Evolutionary conservation across 2,888 invertebrate genomes (phyloP), one percentile per base, ranked within the genome.

Genomic region (Oscheius sp.): DNA sequence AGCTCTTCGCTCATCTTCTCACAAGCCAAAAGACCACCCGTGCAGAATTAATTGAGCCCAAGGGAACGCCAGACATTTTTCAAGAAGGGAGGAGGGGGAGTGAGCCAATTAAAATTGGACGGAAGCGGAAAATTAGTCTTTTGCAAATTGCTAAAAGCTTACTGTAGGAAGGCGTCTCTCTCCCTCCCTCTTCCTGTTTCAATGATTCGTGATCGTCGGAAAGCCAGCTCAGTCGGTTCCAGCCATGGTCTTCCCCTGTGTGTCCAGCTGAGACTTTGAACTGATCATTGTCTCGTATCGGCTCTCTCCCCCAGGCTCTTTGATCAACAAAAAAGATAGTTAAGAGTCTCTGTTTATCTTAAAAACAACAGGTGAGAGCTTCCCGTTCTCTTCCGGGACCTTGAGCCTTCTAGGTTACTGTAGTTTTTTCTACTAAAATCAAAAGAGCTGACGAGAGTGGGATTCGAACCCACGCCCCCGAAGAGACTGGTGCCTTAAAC

Each of bases 401-500:
- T n/a, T n/a, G n/a, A n/a, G n/a, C n/a, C n/a, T n/a, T n/a, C n/a
- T n/a, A n/a, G n/a, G n/a, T n/a, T n/a, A n/a, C n/a, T n/a, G n/a
- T n/a, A n/a, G n/a, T n/a, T n/a, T n/a, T n/a, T n/a, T n/a, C n/a
- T n/a, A n/a, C n/a, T n/a, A n/a, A n/a, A n/a, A n/a, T n/a, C n/a
- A 25, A 48, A 48, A 48, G 3, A 2, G 20, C 69, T 75, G 78
- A 75, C 65, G 79, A 77, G 77, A 79, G 79, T 78, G 77, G 79
- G 79, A 75, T 78, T 80, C 80, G 80, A 78, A 80, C 80, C 78
- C 76, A 80, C 78, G 78, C 80, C 78, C 76, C 80, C 80, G 92
- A 92, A 90, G 91, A 92, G 92, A 92, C 92, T 92, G 80, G 81
- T 78, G 92, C 92, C 92, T 92, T 92, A 92, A 92, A 92, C 92